Conservation (phyloP, 2,888 invertebrate genomes). For the Geophilus truncorum region DNA sequence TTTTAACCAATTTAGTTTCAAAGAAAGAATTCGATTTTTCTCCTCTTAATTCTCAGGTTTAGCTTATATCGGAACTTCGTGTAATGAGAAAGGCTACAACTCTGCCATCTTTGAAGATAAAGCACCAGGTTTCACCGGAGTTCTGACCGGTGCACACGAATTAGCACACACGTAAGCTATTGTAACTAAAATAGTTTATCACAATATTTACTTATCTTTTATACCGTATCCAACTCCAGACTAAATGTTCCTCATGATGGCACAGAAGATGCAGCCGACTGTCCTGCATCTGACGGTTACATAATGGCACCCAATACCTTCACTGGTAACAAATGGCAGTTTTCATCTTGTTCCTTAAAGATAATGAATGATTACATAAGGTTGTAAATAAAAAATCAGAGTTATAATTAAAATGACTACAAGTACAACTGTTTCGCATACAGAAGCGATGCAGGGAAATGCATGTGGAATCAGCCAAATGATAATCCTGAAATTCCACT, state of each 20-base stretch:
- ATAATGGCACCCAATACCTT: neutral
- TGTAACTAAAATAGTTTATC: too few species aligned
- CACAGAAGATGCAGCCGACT: neutral
- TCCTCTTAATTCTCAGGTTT: conserved; percentile 23
- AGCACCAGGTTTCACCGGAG: neutral
- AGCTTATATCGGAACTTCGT: conserved; percentile 6
- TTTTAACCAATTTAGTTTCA: too few species aligned
- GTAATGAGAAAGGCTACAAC: neutral
- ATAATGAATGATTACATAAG: neutral
- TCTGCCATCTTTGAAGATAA: neutral
- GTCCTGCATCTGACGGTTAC: neutral
- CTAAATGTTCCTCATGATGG: conserved; percentile 28
- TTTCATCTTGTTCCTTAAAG: neutral
- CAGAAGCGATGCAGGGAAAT: neutral
- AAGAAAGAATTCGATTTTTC: too few species aligned
- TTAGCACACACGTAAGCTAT: conserved; percentile 14
- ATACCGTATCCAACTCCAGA: too few species aligned
- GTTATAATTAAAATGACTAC: neutral
- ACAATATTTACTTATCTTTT: too few species aligned
- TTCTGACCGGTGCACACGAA: conserved; percentile 2
- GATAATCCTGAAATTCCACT: neutral
- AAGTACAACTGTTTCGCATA: too few species aligned
- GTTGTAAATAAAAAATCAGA: neutral
- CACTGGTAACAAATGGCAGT: neutral
- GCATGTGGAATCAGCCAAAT: neutral